phyloP scores from a whole-genome alignment of 1,140 invertebrate species.

The Pectinophora gossypiella region DNA sequence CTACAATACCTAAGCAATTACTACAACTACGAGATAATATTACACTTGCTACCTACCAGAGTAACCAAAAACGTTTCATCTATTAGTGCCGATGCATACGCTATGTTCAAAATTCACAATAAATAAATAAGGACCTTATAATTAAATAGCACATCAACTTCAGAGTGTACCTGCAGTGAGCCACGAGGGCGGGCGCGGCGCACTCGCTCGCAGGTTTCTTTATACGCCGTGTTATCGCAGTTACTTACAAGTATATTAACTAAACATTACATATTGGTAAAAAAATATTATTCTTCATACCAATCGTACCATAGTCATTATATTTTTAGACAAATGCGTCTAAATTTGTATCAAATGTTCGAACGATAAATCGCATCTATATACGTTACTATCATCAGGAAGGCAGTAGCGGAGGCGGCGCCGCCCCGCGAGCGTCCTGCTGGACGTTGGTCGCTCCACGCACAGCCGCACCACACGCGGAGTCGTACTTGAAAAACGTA shows the following conservation, averaged over 20 bases:
- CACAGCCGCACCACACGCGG: not conserved
- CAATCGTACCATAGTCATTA: not conserved
- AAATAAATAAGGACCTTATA: conserved; percentile 4
- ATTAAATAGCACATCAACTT: not conserved
- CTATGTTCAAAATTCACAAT: not conserved
- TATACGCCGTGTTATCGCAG: not conserved
- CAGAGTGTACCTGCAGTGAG: not conserved
- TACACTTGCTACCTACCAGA: not conserved
- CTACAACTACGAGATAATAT: not conserved
- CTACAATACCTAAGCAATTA: not conserved
- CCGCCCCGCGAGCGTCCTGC: not conserved
- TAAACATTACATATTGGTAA: not conserved
- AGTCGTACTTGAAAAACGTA: not conserved
- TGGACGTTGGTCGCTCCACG: not conserved
- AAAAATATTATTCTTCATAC: not conserved
- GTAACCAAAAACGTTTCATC: not conserved
- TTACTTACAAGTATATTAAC: not conserved
- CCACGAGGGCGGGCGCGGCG: not conserved
- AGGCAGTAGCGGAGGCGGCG: not conserved
- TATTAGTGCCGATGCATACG: not conserved
- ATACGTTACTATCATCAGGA: conserved; percentile 1
- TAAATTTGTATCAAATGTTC: not conserved
- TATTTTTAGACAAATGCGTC: not conserved
- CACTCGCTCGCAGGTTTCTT: not conserved
- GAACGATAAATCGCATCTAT: not conserved